Conservation (phyloP, 2,888 invertebrate genomes). For the Polietes domitor region DNA sequence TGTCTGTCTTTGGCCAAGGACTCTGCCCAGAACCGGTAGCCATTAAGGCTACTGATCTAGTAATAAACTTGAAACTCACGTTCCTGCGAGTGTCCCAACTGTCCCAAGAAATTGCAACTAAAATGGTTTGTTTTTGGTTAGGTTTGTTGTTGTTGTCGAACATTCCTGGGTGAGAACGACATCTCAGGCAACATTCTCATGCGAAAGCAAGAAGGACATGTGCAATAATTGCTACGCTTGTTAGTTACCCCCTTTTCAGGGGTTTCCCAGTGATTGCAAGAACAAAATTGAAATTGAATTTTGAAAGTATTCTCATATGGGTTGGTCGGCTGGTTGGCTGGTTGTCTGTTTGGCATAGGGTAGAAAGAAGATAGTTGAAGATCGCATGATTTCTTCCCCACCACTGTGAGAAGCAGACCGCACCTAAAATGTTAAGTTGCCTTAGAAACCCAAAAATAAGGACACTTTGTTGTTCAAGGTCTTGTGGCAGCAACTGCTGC, state of each 20-base stretch:
- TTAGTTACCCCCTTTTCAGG: slow-evolving; percentile 43
- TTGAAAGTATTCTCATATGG: slow-evolving; percentile 60
- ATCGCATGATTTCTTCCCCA: background rate
- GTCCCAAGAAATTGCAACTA: background rate
- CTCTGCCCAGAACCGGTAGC: slow-evolving; percentile 58
- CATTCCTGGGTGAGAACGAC: slow-evolving; percentile 13
- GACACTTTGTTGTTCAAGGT: slow-evolving; percentile 1
- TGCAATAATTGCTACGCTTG: slow-evolving; percentile 51
- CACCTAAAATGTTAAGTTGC: background rate
- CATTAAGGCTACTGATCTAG: slow-evolving; percentile 58
- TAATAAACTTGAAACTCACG: slow-evolving; percentile 66
- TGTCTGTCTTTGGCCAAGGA: no score
- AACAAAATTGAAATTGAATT: slow-evolving; percentile 1
- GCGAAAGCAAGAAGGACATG: slow-evolving; percentile 37
- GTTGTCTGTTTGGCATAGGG: background rate
- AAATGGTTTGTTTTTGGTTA: background rate
- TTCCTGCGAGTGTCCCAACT: slow-evolving; percentile 7
- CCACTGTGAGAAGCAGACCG: background rate
- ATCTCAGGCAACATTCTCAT: background rate
- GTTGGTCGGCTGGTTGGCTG: slow-evolving; percentile 9
- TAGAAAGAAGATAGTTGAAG: background rate
- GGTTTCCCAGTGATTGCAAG: background rate
- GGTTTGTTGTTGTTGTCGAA: background rate
- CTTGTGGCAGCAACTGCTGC: background rate
- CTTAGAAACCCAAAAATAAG: background rate